Conservation (phyloP, 2,113 vertebrate species). For the Chionomys nivalis region DNA sequence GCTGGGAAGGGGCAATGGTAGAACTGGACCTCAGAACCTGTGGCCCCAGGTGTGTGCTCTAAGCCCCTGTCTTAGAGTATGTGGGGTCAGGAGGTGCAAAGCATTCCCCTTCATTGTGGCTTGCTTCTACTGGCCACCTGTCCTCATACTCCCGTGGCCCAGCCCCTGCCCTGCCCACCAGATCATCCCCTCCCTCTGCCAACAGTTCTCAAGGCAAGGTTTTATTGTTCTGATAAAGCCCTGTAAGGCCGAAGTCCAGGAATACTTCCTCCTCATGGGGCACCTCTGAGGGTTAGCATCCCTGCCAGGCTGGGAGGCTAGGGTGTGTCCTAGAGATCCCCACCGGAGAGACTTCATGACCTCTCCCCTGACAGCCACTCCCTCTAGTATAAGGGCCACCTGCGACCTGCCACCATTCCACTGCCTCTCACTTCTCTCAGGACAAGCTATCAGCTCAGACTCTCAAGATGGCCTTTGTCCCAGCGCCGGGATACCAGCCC, state of each 20-base stretch:
- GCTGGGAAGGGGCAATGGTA: not conserved
- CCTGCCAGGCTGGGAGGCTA: not conserved
- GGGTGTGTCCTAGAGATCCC: not conserved
- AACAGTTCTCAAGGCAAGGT: slow-evolving; percentile 15
- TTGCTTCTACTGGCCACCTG: slow-evolving; percentile 30
- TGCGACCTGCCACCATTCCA: not conserved
- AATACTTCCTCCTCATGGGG: slow-evolving; percentile 39
- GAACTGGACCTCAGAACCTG: not conserved
- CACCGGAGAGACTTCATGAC: not conserved
- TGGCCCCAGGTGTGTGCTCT: not conserved
- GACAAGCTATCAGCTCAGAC: not conserved
- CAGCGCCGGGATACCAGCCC: slow-evolving; percentile 90
- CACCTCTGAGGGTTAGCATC: too few relatives aligned
- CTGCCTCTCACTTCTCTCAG: not conserved
- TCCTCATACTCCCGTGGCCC: not conserved
- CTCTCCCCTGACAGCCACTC: slow-evolving; percentile 20
- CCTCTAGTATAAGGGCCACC: slow-evolving; percentile 66
- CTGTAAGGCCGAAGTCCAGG: not conserved
- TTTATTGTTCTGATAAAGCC: slow-evolving; percentile 58
- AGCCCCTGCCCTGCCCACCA: not conserved
- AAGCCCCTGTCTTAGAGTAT: fast-evolving
- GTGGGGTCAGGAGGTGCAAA: fast-evolving
- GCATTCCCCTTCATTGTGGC: not conserved
- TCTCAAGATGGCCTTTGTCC: slow-evolving; percentile 79
- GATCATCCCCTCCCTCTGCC: slow-evolving; percentile 15